Evolutionary conservation across 1,140 invertebrate species (phyloP).

Genomic region (Nymphalis io): DNA sequence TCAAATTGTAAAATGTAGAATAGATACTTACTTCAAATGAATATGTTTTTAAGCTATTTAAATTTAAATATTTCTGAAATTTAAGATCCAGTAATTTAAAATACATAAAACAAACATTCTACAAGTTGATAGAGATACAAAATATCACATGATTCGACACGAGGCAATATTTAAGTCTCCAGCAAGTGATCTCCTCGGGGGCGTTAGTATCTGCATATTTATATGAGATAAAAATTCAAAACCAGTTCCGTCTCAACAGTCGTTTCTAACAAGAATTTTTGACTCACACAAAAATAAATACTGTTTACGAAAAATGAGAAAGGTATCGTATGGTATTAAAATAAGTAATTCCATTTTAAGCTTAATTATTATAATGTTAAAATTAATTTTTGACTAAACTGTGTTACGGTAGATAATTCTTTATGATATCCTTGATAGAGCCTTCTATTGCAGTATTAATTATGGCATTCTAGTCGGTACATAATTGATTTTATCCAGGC

Average conservation of each 20-base stretch:
- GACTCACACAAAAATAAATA: constrained; percentile 79
- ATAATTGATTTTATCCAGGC: constrained; percentile 75
- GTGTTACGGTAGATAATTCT: constrained; percentile 54
- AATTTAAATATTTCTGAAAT: constrained; percentile 22
- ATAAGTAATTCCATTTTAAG: constrained; percentile 53
- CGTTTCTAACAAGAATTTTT: constrained; percentile 78
- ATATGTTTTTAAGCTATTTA: constrained; percentile 6
- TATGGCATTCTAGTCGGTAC: constrained; percentile 76
- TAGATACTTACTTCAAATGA: not conserved
- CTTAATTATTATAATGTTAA: constrained; percentile 53
- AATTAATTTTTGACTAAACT: constrained; percentile 57
- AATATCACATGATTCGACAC: constrained; percentile 39
- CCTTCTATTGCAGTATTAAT: constrained; percentile 75
- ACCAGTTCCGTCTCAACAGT: constrained; percentile 68
- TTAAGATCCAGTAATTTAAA: not conserved
- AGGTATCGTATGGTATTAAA: constrained; percentile 61
- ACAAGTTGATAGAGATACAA: constrained; percentile 48
- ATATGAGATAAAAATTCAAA: constrained; percentile 70
- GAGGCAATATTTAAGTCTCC: constrained; percentile 30
- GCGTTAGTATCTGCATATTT: constrained; percentile 75
- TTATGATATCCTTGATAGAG: constrained; percentile 60
- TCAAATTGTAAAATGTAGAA: not conserved
- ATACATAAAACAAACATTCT: constrained; percentile 39
- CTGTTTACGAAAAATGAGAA: constrained; percentile 76
- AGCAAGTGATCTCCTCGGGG: constrained; percentile 61